Evolutionary conservation across 1,140 invertebrate genomes (phyloP), one percentile per base, ranked within the genome.

Genomic region (Eumaeus atala): DNA sequence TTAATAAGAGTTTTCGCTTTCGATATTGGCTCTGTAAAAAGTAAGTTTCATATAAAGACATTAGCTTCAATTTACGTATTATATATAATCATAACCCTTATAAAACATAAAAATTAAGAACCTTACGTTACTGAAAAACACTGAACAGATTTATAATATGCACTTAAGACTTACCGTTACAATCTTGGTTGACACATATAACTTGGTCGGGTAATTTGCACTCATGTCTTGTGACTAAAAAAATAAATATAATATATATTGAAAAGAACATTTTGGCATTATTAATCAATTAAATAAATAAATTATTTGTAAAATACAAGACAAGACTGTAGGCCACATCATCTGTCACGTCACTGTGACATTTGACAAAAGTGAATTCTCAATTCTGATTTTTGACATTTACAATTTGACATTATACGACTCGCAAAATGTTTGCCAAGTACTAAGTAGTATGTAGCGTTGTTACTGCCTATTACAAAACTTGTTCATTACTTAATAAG

Each of bases 11-110:
- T 92, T 74, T 74, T 92, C 10, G 90, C 93, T 66, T 81, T 67
- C 1, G 93, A 92, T 61, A 95, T 88, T 40, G 90, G 90, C 67
- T 82, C 93, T 95, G 77, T 66, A 90, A 90, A 66, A 51, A 55
- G 16, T 28, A n/a, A 40, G 5, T 40, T 5, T 40, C 7, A n/a
- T 3, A 10, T 44, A 16, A 44, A 8, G 9, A 44, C 40, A 17
- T 14, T 9, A 9, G 1, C 14, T 14, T 4, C 9, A 1, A 9
- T 44, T 16, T 16, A 28, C 14, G 17, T 44, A 28, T 44, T 16
- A 44, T 40, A 37, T 37, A n/a, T 18, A 44, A 44, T 16, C n/a
- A n/a, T n/a, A n/a, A n/a, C n/a, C n/a, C n/a, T n/a, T n/a, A n/a
- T n/a, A n/a, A n/a, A n/a, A n/a, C n/a, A n/a, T n/a, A n/a, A n/a